These are phyloP conservation scores for Uropsilus gracilis DNA, from an alignment of 2,113 vertebrate species.

Conservation along the genomic window DNA sequence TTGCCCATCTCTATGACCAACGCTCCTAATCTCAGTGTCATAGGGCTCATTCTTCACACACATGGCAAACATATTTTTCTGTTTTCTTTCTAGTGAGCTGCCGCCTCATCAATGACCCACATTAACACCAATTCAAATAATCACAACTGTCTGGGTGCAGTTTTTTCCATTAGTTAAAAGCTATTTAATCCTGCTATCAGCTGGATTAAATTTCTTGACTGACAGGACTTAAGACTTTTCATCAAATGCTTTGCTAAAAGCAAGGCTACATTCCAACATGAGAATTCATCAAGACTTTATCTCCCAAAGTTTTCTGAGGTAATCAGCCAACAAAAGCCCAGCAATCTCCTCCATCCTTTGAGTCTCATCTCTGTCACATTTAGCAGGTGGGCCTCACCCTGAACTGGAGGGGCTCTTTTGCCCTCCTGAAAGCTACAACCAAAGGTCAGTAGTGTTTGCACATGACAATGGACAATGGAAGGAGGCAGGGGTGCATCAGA, in stretches of 20 bases:
- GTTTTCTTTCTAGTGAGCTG: not conserved
- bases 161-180: not conserved
- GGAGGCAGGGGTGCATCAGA: too few species aligned
- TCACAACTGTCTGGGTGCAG: not conserved
- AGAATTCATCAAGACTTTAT: not conserved
- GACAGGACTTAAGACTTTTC: not conserved
- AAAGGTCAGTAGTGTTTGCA: not conserved
- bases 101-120: not conserved
- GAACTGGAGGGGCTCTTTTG: not conserved
- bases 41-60: too few species aligned
- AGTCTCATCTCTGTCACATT: not conserved
- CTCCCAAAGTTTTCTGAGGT: not conserved
- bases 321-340: not conserved
- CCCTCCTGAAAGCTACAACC: not conserved
- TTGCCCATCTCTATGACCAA: too few species aligned
- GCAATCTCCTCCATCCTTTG: fast-evolving
- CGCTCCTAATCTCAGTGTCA: not conserved
- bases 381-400: not conserved
- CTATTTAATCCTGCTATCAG: not conserved
- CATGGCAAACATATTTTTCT: not conserved
- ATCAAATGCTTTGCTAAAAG: not conserved
- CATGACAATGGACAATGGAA: not conserved
- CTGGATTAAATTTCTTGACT: not conserved
- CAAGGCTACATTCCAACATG: not conserved
- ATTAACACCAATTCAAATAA: not conserved